A percentile compares a stretch with the other conserved stretches of the same genome.
Conservation (phyloP, 2,888 invertebrate genomes). For the Drymonia ruficornis region DNA sequence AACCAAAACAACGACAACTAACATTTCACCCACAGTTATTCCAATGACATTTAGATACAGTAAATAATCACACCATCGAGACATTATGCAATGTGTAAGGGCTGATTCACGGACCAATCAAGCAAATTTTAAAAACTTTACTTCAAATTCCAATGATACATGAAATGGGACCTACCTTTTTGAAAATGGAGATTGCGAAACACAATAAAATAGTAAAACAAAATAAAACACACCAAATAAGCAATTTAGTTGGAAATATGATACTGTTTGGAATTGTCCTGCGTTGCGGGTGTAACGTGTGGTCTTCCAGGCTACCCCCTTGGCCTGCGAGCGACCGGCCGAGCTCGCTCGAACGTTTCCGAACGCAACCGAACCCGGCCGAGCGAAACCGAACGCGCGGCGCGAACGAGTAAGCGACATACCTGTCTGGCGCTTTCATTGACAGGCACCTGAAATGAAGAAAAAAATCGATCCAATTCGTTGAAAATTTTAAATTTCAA, state of each 20-base stretch:
- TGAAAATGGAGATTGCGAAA: constrained; percentile 51
- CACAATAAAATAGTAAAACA: constrained; percentile 52
- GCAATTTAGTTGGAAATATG: constrained; percentile 77
- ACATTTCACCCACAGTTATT: constrained; percentile 75
- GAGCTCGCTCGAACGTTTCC: constrained; percentile 73
- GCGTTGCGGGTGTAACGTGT: constrained; percentile 81
- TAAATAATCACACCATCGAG: constrained; percentile 75
- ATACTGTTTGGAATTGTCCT: constrained; percentile 77
- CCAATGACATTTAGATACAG: constrained; percentile 64
- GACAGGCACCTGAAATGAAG: constrained; percentile 90
- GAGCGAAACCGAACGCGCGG: constrained; percentile 78
- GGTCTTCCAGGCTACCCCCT: constrained; percentile 83
- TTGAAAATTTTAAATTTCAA: constrained; percentile 84
- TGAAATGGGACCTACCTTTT: constrained; percentile 71
- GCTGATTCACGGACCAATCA: constrained; percentile 64
- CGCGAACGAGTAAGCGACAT: constrained; percentile 81
- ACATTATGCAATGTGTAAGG: constrained; percentile 66
- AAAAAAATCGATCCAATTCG: constrained; percentile 87
- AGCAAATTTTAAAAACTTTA: constrained; percentile 62
- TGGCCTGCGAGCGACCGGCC: constrained; percentile 71
- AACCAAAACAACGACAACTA: constrained; percentile 81
- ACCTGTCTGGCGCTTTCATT: constrained; percentile 91
- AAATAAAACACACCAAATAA: constrained; percentile 80
- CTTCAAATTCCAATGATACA: constrained; percentile 61
- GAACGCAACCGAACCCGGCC: constrained; percentile 78